These are phyloP conservation scores for Heliconius cydno DNA, from an alignment of 2,888 invertebrate species.

Conservation along the genomic window DNA sequence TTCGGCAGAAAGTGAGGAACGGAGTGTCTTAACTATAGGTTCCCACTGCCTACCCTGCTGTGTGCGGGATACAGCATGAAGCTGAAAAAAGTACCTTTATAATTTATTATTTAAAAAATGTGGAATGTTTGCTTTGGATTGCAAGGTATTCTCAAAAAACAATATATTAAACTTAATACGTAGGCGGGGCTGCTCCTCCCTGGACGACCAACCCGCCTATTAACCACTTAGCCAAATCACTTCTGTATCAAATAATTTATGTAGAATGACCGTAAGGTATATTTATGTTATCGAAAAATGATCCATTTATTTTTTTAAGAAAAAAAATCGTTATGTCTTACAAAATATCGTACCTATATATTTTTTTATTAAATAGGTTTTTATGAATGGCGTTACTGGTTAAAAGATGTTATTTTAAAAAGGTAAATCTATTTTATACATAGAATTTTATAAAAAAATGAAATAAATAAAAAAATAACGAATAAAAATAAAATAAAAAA, in stretches of 20 bases:
- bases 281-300: conserved; percentile 26
- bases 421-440: too few species aligned
- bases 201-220: conserved; percentile 68
- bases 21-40: too few species aligned
- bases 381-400: neutral
- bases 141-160: conserved; percentile 50
- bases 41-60: too few species aligned
- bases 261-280: conserved; percentile 41
- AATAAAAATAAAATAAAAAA: too few species aligned
- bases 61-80: too few species aligned
- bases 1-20: too few species aligned
- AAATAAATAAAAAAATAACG: too few species aligned
- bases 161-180: conserved; percentile 58
- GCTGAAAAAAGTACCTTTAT: too few species aligned
- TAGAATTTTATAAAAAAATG: too few species aligned
- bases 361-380: neutral
- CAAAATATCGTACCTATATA: neutral
- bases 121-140: conserved; percentile 45
- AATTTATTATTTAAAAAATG: conserved; percentile 5
- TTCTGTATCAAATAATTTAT: conserved; percentile 71
- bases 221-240: conserved; percentile 81
- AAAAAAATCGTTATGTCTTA: neutral
- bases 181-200: conserved; percentile 74
- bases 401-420: too few species aligned
- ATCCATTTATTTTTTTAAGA: conserved; percentile 31